Evolutionary conservation across 2,888 invertebrate species (phyloP).

Genomic region (Drosophila nigricruria): DNA sequence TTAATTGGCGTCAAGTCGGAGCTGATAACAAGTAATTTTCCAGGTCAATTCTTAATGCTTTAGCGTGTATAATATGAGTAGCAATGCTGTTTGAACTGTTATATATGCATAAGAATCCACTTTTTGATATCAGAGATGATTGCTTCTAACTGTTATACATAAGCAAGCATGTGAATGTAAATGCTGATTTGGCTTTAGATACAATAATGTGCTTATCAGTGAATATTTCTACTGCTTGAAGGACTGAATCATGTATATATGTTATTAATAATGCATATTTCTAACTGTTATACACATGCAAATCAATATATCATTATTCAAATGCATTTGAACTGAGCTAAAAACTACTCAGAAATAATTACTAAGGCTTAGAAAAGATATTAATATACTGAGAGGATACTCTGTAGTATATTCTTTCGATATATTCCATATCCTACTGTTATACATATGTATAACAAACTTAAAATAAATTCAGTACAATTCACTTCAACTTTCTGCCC

Average conservation of each 20-base stretch:
- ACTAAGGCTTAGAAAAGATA: background rate
- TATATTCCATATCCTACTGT: no score
- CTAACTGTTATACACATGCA: background rate
- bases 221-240: background rate
- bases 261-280: background rate
- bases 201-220: background rate
- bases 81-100: background rate
- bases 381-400: background rate
- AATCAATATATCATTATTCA: background rate
- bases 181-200: background rate
- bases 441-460: background rate
- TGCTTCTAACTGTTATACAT: background rate
- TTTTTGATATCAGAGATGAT: background rate
- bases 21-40: background rate
- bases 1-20: background rate
- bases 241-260: background rate
- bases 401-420: background rate
- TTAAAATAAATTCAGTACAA: background rate
- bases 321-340: no score
- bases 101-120: background rate
- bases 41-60: background rate
- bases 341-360: background rate
- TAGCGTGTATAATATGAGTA: background rate
- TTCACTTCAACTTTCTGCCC: background rate
- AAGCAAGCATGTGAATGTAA: background rate